Base-by-base conservation (phyloP, 1,140 invertebrate species). In the Aethina tumida region DNA sequence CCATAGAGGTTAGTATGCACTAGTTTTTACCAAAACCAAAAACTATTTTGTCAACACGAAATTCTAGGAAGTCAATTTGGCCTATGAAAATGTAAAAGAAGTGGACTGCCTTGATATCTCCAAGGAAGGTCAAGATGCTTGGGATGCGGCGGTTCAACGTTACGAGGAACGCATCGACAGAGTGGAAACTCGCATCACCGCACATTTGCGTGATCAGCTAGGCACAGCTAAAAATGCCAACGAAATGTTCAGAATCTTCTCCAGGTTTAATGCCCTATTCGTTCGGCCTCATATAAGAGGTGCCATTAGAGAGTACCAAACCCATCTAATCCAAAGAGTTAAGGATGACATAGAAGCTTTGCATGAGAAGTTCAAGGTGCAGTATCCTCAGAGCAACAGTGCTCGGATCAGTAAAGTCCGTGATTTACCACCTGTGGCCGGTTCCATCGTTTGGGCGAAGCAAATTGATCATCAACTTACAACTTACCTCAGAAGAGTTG, bases 191-290 rank as follows among this genome's bases (percentile, higher is more conserved):
- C 73, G 93, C 33, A 98, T 99, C 38, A 98, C 95, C 2, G 90
- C 94, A 0, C 86, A 93, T 62, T 70, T 99, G 1, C 72, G 96
- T 33, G 95, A 99, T 64, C 95, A 99, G 60, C 70, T 99, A 1
- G 95, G 94, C 18, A 95, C 91, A 3, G 95, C 96, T 0, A 97
- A 96, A 64, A 98, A 97, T 69, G 95, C 97, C 10, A 98, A 99
- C 65, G 96, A 99, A 68, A 99, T 99, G 96, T 99, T 98, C 66
- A 72, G 92, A 20, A 98, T 98, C 53, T 97, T 97, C 68, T 93
- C 90, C 5, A 76, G 95, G 10, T 99, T 97, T 67, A 99, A 99
- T 68, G 95, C 94, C 0, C 68, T 99, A 9, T 99, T 99, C 69
- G 93, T 99, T 4, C 76, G 97, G 9, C 95, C 95, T 4, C 95